Evolutionary conservation across 1,140 invertebrate species (phyloP).

Genomic region (Grapholita molesta): DNA sequence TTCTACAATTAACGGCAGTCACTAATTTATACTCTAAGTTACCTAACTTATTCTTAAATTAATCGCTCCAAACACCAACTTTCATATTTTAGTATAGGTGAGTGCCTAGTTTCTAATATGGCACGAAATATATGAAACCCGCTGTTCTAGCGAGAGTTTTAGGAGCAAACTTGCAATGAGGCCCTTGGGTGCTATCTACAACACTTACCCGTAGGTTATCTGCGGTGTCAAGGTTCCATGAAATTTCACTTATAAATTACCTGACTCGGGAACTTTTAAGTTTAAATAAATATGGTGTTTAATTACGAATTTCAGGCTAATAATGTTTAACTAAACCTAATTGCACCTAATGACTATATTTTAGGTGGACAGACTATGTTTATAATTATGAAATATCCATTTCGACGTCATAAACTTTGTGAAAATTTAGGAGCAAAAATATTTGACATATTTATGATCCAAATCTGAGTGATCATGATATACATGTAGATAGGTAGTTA

Average conservation of each 20-base stretch:
- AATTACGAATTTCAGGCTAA: background rate
- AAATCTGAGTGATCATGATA: too few species aligned
- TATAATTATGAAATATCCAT: too few species aligned
- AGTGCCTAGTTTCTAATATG: slow-evolving; percentile 38
- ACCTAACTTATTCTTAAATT: background rate
- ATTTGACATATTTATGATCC: too few species aligned
- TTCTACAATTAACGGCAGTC: background rate
- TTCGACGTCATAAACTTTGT: too few species aligned
- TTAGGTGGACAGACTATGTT: background rate
- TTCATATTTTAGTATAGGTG: background rate
- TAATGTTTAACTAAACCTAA: background rate
- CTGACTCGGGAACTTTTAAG: background rate
- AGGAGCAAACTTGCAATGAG: slow-evolving; percentile 37
- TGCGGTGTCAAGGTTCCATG: slow-evolving; percentile 38
- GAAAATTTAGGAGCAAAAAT: too few species aligned
- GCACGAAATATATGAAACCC: slow-evolving; percentile 37
- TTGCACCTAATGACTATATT: background rate
- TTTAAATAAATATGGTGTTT: background rate
- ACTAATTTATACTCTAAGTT: background rate
- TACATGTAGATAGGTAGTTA: too few species aligned
- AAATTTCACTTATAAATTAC: slow-evolving; percentile 35
- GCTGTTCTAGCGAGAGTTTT: slow-evolving; percentile 38
- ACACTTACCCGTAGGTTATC: slow-evolving; percentile 38
- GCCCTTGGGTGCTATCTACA: slow-evolving; percentile 42
- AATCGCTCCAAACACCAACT: background rate